Base-by-base conservation (phyloP, 1,140 invertebrate genomes). In the Zaprionus tsacasi region DNA sequence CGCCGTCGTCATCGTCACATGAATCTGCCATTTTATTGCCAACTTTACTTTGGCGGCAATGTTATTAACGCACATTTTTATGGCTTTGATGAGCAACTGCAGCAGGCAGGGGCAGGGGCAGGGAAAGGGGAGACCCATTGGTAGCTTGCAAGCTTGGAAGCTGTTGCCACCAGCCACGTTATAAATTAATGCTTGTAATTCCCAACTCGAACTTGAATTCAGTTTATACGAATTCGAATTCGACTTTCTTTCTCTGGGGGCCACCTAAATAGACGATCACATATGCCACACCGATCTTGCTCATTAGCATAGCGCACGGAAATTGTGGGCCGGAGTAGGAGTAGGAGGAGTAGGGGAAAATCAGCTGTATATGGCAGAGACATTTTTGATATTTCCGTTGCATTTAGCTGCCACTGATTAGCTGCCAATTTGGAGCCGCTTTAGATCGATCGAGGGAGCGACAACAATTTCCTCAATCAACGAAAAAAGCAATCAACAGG, bases 1-100 rank as follows among this genome's bases (percentile, higher is more conserved):
- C 67, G 64, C 27, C 76, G 71, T 71, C 59, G 56, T 55, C 78
- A 71, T 82, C 86, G 78, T 85, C 85, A 74, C 89, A 91, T 91
- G 88, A 91, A 91, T 91, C 82, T 88, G 88, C 88, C 88, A 91
- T 83, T 91, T 91, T 91, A 91, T 91, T 76, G 81, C 73, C 88
- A 88, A 82, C 73, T 80, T 85, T 59, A 88, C 88, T 91, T 91
- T 91, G 88, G 88, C 88, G 88, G 88, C 85, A 89, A 85, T 86
- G 86, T 90, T 89, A 89, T 89, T 89, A 89, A 89, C 85, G 85
- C 85, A 89, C 85, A 81, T 89, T 89, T 89, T 89, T 81, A 89
- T 88, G 85, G 77, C 70, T 60, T 74, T 70, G 70, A 71, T 65
- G 75, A 72, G 75, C 66, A 69, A 69, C 71, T 63, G 70, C 40